Evolutionary conservation across 2,797 vertebrate genomes (phyloP), one percentile per base, ranked within the genome.

Genomic region (Hippoglossus hippoglossus): DNA sequence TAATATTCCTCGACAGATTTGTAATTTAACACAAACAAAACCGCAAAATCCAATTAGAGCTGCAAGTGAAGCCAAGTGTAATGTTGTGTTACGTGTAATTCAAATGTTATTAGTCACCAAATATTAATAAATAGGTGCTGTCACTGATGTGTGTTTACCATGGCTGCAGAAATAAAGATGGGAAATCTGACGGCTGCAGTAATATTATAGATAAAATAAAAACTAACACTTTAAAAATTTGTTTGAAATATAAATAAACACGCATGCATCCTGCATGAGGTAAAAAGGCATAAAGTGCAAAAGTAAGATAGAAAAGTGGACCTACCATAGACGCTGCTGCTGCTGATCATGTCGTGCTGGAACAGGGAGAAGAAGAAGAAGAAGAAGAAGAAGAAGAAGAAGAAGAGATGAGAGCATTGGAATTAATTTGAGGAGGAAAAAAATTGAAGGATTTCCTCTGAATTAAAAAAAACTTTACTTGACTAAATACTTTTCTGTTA

Each of bases 241-340:
- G 11, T 39, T 39, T 39, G 36, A 46, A 46, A 16, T 16, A 46
- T 46, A 46, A 46, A 16, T 6, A 46, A 18, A 46, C 16, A 46
- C 15, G 46, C 5, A 44, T 18, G 44, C 15, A 46, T 16, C 6
- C 15, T 46, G 15, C 15, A 46, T 46, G 44, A 46, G 13, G 18
- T 10, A 52, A 19, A 5, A 60, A 19, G 25, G 51, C 5, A 41
- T 18, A 28, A 36, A 63, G 41, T 71, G 51, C 18, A 47, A 72
- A 93, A 95, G 90, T 91, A 12, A 94, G 90, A 94, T 91, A 86
- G 86, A 92, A 94, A 93, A 91, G 91, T 88, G 80, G 86, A 95
- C 96, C 92, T 96, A 99, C 97, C 97, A 97, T 98, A 98, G 94
- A 98, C 96, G 95, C 96, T 97, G 96, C 96, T 96, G 96, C 96